These are phyloP conservation scores for Microcebus murinus DNA, from an alignment of 2,113 vertebrate species.

Conservation along the genomic window DNA sequence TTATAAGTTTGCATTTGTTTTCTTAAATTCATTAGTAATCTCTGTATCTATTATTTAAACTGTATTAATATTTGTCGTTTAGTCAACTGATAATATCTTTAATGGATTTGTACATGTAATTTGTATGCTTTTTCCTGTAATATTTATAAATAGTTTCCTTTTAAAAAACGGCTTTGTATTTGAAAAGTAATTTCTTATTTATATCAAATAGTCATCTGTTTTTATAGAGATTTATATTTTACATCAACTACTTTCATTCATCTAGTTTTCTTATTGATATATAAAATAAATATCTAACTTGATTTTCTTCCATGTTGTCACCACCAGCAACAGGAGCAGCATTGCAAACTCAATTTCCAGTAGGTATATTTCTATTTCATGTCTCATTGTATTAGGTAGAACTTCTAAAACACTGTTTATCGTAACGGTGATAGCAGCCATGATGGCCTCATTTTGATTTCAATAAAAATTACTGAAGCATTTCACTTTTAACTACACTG, in stretches of 20 bases:
- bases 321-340: not conserved
- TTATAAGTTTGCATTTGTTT: not conserved
- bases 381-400: not conserved
- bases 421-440: not conserved
- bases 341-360: not conserved
- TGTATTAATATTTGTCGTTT: not conserved
- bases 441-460: not conserved
- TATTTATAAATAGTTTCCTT: slow-evolving; percentile 1
- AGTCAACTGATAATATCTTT: not conserved
- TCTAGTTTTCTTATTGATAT: not conserved
- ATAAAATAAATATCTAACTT: not conserved
- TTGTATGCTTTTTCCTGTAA: not conserved
- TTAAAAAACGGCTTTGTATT: not conserved
- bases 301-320: not conserved
- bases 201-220: not conserved
- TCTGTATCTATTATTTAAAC: not conserved
- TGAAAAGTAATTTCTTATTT: not conserved
- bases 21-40: not conserved
- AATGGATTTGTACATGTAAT: not conserved
- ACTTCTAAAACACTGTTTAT: not conserved
- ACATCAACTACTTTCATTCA: not conserved
- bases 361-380: not conserved
- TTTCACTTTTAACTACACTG: not conserved
- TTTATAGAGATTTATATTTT: not conserved
- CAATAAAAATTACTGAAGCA: not conserved